A percentile compares a stretch with the other conserved stretches of the same genome.
Evolutionary conservation across 2,113 vertebrate genomes (phyloP).

Genomic region (Ammodytes marinus): DNA sequence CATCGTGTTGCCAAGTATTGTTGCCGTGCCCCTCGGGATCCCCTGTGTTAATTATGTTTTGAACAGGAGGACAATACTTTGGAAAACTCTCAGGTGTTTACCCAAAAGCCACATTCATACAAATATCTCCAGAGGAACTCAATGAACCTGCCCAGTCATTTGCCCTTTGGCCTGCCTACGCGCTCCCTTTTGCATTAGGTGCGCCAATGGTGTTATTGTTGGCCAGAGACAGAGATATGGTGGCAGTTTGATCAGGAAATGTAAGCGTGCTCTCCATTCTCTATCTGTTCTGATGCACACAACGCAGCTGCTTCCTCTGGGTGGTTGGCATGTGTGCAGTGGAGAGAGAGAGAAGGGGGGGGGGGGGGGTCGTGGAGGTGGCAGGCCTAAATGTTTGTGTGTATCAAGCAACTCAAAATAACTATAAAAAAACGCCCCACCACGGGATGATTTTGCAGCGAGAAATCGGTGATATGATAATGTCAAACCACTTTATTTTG

Average conservation of each 20-base stretch:
- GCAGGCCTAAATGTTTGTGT: background rate
- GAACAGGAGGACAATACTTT: conserved; percentile 14
- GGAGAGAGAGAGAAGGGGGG: background rate
- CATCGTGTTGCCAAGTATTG: conserved; percentile 45
- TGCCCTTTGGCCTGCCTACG: conserved; percentile 42
- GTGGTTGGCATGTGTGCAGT: conserved; percentile 13
- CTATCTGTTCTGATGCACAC: conserved; percentile 50
- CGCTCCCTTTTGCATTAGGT: conserved; percentile 39
- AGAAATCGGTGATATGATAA: background rate
- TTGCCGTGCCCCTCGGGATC: conserved; percentile 37
- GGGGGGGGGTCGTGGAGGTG: background rate
- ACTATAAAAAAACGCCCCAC: background rate
- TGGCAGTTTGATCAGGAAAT: conserved; percentile 66
- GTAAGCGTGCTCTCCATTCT: conserved; percentile 37
- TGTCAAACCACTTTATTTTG: background rate
- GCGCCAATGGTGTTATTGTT: conserved; percentile 64
- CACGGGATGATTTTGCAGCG: background rate
- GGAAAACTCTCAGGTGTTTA: conserved; percentile 53
- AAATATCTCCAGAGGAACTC: conserved; percentile 50
- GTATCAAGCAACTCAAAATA: background rate
- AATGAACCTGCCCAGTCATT: conserved; percentile 55
- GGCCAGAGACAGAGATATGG: conserved; percentile 45
- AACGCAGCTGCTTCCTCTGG: conserved; percentile 73
- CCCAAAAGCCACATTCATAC: conserved; percentile 41
- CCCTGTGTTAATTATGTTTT: conserved; percentile 56